These are phyloP conservation scores for Thalpophila matura DNA, from an alignment of 2,888 invertebrate species.

Conservation along the genomic window DNA sequence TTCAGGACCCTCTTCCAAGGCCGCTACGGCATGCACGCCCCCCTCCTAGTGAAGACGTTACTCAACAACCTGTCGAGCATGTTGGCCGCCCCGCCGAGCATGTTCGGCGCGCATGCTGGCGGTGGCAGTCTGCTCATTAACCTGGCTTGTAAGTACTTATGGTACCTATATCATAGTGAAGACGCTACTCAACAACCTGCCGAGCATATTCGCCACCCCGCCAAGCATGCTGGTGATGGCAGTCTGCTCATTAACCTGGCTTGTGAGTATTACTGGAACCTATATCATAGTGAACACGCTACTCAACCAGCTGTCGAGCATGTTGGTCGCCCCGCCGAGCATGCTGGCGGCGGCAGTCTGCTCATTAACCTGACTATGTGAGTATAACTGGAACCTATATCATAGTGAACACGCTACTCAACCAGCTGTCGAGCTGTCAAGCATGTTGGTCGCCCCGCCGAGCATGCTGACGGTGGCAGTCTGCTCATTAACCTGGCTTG, in stretches of 20 bases:
- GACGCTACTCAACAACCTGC: no score
- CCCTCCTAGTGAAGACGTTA: slow-evolving; percentile 94
- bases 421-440: slow-evolving; percentile 94
- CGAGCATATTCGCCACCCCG: no score
- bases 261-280: no score
- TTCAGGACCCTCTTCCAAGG: slow-evolving; percentile 92
- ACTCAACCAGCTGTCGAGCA: slow-evolving; percentile 93
- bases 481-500: no score
- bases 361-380: no score
- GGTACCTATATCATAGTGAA: no score
- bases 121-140: slow-evolving; percentile 97
- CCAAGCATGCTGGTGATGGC: no score
- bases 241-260: no score
- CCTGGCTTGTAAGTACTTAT: slow-evolving; percentile 88
- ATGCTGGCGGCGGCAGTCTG: no score
- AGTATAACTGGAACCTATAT: no score
- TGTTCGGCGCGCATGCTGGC: slow-evolving; percentile 91
- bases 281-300: slow-evolving; percentile 95
- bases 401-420: slow-evolving; percentile 95
- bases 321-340: slow-evolving; percentile 92
- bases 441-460: no score
- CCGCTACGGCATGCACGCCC: slow-evolving; percentile 93
- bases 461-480: no score
- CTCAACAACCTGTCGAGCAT: slow-evolving; percentile 93
- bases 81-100: slow-evolving; percentile 93